A percentile compares a stretch with the other conserved stretches of the same genome.
Evolutionary conservation across 92 coral and sea anemone genomes (phyloP).

Genomic region (Siderastrea siderea): DNA sequence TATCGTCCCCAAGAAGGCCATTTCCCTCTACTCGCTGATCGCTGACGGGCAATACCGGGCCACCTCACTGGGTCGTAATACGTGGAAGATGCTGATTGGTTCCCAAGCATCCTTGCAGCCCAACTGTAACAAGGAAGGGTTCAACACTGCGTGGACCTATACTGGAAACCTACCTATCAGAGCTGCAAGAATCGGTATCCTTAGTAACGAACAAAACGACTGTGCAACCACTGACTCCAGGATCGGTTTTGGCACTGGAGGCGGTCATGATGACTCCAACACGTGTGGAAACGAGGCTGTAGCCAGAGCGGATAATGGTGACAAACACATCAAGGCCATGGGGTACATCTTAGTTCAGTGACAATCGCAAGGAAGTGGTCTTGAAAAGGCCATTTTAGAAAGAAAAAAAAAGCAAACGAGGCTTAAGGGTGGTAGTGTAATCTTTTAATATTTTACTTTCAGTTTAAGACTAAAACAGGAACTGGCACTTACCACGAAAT

Average conservation of each 20-base stretch:
- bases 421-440: too few relatives aligned
- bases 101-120: slow-evolving; percentile 9
- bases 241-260: not conserved
- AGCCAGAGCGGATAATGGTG: too few relatives aligned
- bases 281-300: too few relatives aligned
- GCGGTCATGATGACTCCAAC: too few relatives aligned
- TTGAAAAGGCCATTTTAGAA: not conserved
- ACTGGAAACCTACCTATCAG: not conserved
- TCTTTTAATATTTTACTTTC: too few relatives aligned
- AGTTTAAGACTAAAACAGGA: too few relatives aligned
- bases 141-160: not conserved
- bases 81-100: slow-evolving; percentile 25
- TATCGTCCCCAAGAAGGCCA: not conserved
- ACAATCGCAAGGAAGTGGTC: slow-evolving; percentile 2
- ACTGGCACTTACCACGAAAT: too few relatives aligned
- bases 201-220: not conserved
- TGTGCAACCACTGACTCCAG: not conserved
- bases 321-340: too few relatives aligned
- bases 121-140: slow-evolving; percentile 16
- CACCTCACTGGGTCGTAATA: not conserved
- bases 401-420: too few relatives aligned
- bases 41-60: slow-evolving; percentile 30
- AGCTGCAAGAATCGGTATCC: not conserved
- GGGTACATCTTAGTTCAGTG: not conserved
- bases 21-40: slow-evolving; percentile 9